Base-by-base conservation (phyloP, 2,113 vertebrate genomes). In the Neodon shergylaensis region DNA sequence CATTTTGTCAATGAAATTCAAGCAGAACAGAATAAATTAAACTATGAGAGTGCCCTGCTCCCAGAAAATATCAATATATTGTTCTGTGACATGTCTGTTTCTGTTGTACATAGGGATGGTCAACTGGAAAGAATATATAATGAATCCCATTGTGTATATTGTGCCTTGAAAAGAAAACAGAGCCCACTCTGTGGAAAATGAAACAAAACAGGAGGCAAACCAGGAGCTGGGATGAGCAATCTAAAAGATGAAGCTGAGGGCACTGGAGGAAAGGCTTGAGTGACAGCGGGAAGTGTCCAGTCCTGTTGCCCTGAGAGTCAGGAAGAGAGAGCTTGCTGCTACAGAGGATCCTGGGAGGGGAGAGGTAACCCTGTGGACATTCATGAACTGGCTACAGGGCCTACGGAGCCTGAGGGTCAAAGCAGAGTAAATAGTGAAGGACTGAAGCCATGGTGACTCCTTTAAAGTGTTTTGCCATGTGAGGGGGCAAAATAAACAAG, bases 61-160 rank as follows among this genome's bases (percentile, higher is more conserved):
- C 73, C 70, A 65, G 58, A 72, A 88, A 94, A 93, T 78, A 96
- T 93, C 65, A 89, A 66, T 92, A 68, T 76, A 36, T 85, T 92
- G 87, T 72, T 95, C 66, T 28, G 72, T 85, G 83, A 95, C 65
- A 85, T 14, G 95, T 94, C 84, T 77, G 83, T 85, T 97, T 91
- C 66, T 9, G 66, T 73, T 91, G 58, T 92, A 94, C 68, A 93
- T 54, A 68, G 49, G 28, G n/a, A 28, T 89, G 73, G 47, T 63
- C 92, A 88, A 86, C 78, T 85, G n/a, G 70, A 63, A 52, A 85
- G 76, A 94, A 66, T 72, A 72, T 36, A 52, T 86, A 94, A 88
- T 94, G 17, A 72, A 72, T 91, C 85, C 54, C 77, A 72, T 52
- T 44, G 77, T 77, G 5, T 58, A 52, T 33, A n/a, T 74, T 83